A percentile compares a stretch with the other conserved stretches of the same genome.
Conservation (phyloP, 2,113 vertebrate genomes). For the Chascanopsetta lugubris region DNA sequence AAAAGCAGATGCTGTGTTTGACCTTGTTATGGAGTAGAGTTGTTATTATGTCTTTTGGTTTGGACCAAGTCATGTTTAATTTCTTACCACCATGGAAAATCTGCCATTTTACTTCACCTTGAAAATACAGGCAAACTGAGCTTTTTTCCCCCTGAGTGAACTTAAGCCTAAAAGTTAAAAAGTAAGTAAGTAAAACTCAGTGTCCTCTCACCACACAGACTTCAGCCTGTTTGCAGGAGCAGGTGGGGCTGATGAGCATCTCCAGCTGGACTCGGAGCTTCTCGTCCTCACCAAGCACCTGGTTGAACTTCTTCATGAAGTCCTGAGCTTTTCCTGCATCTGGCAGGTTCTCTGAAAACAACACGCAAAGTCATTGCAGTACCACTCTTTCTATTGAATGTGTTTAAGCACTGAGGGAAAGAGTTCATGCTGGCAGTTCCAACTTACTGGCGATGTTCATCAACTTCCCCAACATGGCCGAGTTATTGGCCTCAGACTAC, state of each 20-base stretch:
- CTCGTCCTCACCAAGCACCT: slow-evolving; percentile 97
- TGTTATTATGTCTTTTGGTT: no score
- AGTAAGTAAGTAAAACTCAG: no score
- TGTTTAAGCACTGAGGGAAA: background rate
- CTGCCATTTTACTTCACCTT: no score
- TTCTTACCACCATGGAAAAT: background rate
- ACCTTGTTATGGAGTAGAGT: no score
- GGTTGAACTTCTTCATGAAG: slow-evolving; percentile 99
- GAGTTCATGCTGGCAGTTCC: background rate
- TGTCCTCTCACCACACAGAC: slow-evolving; percentile 92
- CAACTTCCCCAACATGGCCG: slow-evolving; percentile 96
- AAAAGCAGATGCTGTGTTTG: no score
- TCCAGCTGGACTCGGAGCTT: slow-evolving; percentile 93
- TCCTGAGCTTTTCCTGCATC: slow-evolving; percentile 99
- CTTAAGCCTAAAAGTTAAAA: background rate
- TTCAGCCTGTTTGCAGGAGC: slow-evolving; percentile 98
- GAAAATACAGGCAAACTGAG: background rate
- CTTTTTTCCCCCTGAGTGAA: no score
- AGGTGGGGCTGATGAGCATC: slow-evolving; percentile 94
- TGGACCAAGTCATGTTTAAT: background rate
- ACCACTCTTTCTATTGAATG: background rate
- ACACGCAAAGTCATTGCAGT: background rate
- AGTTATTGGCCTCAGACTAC: slow-evolving; percentile 94
- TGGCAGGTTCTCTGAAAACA: slow-evolving; percentile 90
- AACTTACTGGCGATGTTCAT: slow-evolving; percentile 98